These are phyloP conservation scores for Dromas ardeola DNA, from an alignment of 2,113 vertebrate species.

Conservation along the genomic window DNA sequence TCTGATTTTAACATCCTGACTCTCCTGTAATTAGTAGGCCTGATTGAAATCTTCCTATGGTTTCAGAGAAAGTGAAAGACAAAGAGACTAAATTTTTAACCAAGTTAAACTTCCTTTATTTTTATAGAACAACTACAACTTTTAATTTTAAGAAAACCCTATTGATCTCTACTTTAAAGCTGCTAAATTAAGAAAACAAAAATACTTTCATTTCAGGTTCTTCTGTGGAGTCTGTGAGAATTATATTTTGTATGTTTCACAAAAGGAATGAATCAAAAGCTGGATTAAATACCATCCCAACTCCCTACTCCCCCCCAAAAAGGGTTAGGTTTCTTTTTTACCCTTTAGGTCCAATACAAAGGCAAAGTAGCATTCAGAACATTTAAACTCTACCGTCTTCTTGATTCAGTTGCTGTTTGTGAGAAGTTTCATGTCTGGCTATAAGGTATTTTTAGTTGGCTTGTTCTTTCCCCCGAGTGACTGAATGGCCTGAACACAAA, in stretches of 20 bases:
- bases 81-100: background rate
- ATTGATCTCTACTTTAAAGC: background rate
- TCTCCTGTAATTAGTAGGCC: background rate
- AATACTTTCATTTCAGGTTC: background rate
- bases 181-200: background rate
- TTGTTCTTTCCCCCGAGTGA: background rate
- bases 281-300: background rate
- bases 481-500: background rate
- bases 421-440: background rate
- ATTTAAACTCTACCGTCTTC: background rate
- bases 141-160: background rate
- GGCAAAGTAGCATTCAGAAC: background rate
- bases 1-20: background rate
- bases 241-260: background rate
- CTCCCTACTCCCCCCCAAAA: background rate
- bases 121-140: background rate
- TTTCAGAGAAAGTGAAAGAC: background rate
- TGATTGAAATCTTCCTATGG: background rate
- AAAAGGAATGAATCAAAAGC: background rate
- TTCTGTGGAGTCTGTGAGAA: background rate
- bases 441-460: background rate
- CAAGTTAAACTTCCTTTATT: background rate
- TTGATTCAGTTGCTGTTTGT: background rate
- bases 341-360: background rate
- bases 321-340: background rate